A percentile compares a stretch with the other conserved stretches of the same genome.
These are phyloP conservation scores for Cephus runcator DNA, from an alignment of 2,888 invertebrate species.

Conservation along the genomic window DNA sequence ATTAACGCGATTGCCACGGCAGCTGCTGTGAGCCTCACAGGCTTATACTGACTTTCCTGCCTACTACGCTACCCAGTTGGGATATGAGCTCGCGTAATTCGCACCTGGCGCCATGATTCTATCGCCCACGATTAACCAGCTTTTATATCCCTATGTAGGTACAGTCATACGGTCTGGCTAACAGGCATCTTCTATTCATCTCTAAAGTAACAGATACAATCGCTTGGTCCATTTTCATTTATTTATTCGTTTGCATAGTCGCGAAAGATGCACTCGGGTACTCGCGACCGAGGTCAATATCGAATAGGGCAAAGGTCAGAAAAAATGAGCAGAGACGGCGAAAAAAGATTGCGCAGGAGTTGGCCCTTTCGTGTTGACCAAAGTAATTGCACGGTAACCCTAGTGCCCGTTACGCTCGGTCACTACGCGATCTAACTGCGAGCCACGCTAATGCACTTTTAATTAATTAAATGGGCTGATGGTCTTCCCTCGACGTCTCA, in stretches of 20 bases:
- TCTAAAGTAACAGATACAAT: background rate
- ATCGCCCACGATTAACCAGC: conserved; percentile 35
- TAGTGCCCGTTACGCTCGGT: conserved; percentile 17
- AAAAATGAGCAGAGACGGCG: conserved; percentile 1
- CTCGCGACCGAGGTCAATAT: background rate
- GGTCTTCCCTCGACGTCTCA: conserved; percentile 43
- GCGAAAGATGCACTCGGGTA: background rate
- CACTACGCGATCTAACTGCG: conserved; percentile 12
- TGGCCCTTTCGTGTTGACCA: conserved; percentile 44
- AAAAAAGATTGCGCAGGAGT: background rate
- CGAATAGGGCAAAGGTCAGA: conserved; percentile 6
- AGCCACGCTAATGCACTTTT: conserved; percentile 63
- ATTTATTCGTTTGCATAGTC: background rate
- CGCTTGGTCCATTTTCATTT: background rate
- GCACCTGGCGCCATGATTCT: conserved; percentile 62
- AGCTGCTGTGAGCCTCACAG: conserved; percentile 26
- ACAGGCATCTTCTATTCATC: background rate
- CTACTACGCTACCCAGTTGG: background rate
- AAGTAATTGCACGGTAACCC: conserved; percentile 49
- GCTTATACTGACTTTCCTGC: conserved; percentile 23
- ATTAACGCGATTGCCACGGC: conserved; percentile 56
- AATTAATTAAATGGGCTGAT: conserved; percentile 66
- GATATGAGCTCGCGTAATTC: conserved; percentile 47
- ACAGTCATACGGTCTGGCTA: background rate
- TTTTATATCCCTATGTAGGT: background rate